phyloP scores from a whole-genome alignment of 2,888 invertebrate species.

The Zootermopsis nevadensis region DNA sequence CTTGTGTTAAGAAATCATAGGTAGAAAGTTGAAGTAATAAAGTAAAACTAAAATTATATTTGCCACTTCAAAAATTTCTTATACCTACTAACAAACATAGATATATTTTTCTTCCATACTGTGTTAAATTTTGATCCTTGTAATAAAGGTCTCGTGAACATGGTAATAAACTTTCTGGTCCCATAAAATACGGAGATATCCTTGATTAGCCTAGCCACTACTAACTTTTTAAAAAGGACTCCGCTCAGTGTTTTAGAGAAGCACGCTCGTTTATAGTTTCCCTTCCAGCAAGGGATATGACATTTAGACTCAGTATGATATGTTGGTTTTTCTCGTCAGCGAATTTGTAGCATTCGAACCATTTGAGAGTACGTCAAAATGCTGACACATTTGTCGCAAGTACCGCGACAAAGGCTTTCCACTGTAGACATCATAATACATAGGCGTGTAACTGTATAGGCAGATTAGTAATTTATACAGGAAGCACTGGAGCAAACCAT shows the following conservation, averaged over 20 bases:
- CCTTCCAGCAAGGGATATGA: neutral
- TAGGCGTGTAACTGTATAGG: slow-evolving; percentile 20
- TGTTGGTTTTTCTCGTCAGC: neutral
- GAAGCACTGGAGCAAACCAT: slow-evolving; percentile 27
- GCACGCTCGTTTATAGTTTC: neutral
- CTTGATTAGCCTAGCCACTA: too few relatives aligned
- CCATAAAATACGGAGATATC: too few relatives aligned
- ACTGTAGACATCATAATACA: slow-evolving; percentile 17
- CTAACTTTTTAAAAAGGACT: too few relatives aligned
- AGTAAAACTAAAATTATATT: too few relatives aligned
- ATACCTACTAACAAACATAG: too few relatives aligned
- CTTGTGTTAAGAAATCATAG: too few relatives aligned
- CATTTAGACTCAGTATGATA: neutral
- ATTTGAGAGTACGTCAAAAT: slow-evolving; percentile 17
- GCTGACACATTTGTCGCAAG: slow-evolving; percentile 21
- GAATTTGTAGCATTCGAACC: neutral
- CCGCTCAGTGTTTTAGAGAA: neutral
- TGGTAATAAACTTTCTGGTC: too few relatives aligned
- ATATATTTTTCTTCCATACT: too few relatives aligned
- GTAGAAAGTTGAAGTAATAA: too few relatives aligned
- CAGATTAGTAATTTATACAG: slow-evolving; percentile 42
- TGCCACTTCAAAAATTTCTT: too few relatives aligned
- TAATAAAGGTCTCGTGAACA: too few relatives aligned
- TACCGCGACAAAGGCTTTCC: neutral
- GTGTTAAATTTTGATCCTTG: too few relatives aligned